A percentile compares a stretch with the other conserved stretches of the same genome.
Conservation (phyloP, 2,797 vertebrate genomes). For the Lacerta bilineata region DNA sequence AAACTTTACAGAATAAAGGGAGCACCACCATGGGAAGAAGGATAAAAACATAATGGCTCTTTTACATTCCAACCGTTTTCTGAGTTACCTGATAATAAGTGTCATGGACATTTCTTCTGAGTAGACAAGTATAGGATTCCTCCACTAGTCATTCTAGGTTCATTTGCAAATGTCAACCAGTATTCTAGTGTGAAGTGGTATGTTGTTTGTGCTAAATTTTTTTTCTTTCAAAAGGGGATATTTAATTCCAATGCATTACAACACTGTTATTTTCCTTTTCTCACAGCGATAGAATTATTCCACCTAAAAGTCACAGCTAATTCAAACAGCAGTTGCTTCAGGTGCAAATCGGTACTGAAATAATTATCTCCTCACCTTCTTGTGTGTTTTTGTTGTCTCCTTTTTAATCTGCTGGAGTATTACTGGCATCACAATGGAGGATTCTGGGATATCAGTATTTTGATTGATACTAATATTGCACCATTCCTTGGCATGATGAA, state of each 20-base stretch:
- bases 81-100: no score
- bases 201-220: constrained; percentile 22
- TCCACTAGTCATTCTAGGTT: background rate
- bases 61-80: background rate
- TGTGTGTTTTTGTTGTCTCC: constrained; percentile 28
- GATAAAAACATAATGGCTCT: background rate
- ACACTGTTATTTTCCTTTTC: constrained; percentile 45
- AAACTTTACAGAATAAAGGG: background rate
- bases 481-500: constrained; percentile 34
- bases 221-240: constrained; percentile 42
- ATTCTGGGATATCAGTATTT: background rate
- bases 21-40: background rate
- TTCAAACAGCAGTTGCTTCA: constrained; percentile 58
- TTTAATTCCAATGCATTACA: constrained; percentile 48
- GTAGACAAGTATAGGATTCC: background rate
- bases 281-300: constrained; percentile 44
- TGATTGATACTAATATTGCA: constrained; percentile 48
- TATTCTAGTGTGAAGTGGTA: background rate
- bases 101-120: background rate
- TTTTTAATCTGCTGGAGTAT: constrained; percentile 38
- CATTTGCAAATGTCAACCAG: background rate
- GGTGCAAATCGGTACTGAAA: constrained; percentile 53
- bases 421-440: constrained; percentile 16
- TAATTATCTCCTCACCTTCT: constrained; percentile 58
- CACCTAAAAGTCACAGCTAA: constrained; percentile 47